A percentile compares a stretch with the other conserved stretches of the same genome.
phyloP scores from a whole-genome alignment of 2,888 invertebrate species.

The Tachina fera region DNA sequence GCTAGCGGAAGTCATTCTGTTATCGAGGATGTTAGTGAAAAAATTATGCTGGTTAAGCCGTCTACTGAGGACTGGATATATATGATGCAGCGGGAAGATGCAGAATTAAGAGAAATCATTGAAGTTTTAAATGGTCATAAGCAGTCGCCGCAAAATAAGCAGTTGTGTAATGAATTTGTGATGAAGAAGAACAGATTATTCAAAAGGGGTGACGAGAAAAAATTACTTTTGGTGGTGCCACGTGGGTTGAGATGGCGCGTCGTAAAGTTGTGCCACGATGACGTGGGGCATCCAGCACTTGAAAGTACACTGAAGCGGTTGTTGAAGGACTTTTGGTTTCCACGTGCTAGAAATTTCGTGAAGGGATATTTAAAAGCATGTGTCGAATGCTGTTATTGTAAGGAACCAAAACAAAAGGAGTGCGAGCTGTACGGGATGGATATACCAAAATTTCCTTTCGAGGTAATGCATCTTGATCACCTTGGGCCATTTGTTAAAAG shows the following conservation, averaged over 20 bases:
- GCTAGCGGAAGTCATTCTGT: not conserved
- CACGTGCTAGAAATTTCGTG: conserved; percentile 32
- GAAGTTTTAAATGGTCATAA: not conserved
- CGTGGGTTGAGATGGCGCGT: conserved; percentile 54
- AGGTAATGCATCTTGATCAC: not conserved
- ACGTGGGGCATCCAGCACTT: conserved; percentile 47
- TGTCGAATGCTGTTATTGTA: conserved; percentile 47
- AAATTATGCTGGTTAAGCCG: conserved; percentile 42
- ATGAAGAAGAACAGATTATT: conserved; percentile 33
- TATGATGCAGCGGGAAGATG: conserved; percentile 62
- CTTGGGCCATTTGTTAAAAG: conserved; percentile 56
- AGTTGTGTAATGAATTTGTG: conserved; percentile 23
- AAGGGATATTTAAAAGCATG: conserved; percentile 39
- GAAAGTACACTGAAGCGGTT: conserved; percentile 31
- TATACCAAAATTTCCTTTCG: conserved; percentile 19
- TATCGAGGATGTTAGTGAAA: not conserved
- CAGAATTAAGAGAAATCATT: conserved; percentile 46
- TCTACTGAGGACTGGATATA: conserved; percentile 58
- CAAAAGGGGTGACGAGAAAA: not conserved
- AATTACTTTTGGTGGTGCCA: not conserved
- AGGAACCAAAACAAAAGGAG: conserved; percentile 28
- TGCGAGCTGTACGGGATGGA: conserved; percentile 19
- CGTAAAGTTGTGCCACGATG: conserved; percentile 61
- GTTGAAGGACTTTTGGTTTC: conserved; percentile 21
- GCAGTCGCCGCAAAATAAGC: conserved; percentile 11